Evolutionary conservation across 2,888 invertebrate species (phyloP).

Genomic region (Heliconius charithonia): DNA sequence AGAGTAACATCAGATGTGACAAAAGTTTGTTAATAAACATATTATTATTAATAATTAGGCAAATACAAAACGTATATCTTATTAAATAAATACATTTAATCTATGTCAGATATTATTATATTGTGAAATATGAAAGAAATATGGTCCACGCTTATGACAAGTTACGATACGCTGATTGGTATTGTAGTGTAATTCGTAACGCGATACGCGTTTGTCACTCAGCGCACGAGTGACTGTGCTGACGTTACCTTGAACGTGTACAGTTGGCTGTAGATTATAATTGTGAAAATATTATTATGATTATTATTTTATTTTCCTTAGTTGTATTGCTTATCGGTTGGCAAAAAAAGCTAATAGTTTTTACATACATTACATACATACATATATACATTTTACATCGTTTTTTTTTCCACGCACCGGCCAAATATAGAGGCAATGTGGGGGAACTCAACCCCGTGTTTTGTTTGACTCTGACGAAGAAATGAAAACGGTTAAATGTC

Average conservation of each 20-base stretch:
- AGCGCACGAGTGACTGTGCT: conserved; percentile 54
- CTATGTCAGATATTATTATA: conserved; percentile 16
- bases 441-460: no score
- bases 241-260: conserved; percentile 57
- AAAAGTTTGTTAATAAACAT: no score
- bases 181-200: conserved; percentile 45
- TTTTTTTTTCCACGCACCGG: no score
- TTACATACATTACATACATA: no score
- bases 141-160: conserved; percentile 38
- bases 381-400: no score
- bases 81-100: neutral
- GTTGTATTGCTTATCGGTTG: no score
- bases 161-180: conserved; percentile 45
- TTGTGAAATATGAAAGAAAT: conserved; percentile 36
- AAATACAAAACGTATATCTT: neutral
- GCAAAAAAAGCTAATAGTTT: no score
- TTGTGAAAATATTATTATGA: neutral
- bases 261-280: conserved; percentile 44
- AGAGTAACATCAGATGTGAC: no score
- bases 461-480: no score
- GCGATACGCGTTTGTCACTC: conserved; percentile 46
- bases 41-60: neutral
- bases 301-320: neutral
- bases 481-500: no score
- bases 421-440: no score